Evolutionary conservation across 2,113 vertebrate genomes (phyloP), one percentile per base, ranked within the genome.

Genomic region (Tragelaphus buxtoni): DNA sequence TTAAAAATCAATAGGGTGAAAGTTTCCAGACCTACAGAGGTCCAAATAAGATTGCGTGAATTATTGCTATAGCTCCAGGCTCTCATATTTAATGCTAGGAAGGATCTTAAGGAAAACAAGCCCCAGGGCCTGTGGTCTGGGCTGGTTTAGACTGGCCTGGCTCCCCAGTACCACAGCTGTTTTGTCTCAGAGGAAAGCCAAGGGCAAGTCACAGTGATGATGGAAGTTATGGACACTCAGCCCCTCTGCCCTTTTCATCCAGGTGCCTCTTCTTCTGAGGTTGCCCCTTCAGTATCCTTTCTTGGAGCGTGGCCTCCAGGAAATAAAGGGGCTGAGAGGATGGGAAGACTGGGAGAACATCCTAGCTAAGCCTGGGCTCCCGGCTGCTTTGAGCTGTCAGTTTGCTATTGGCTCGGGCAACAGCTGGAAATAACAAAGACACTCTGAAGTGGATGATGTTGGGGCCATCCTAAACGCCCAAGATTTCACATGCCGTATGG

Each of bases 391-490:
- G 55, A 47, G 30, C 26, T 11, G 2, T 63, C n/a, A 0, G 77
- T 81, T 92, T 96, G 94, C 96, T 93, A 85, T 88, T 96, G 95
- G 94, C 93, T 60, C 18, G 9, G 55, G 47, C 4, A 53, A 97
- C 97, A 98, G 94, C 94, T 98, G 97, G 69, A 95, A 88, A 97
- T 77, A 86, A 69, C 55, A 35, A 65, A 80, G 80, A 42, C 49
- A 61, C 28, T 8, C 65, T 39, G 47, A 56, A 85, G 45, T 5
- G 32, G 60, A 72, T 30, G 61, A 61, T 42, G 55, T 18, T 22
- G 60, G 61, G 91, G 77, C 84, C 77, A 28, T 39, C 49, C 85
- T 94, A 88, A 90, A 81, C 88, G 76, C 97, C 94, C 30, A 10
- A 76, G 45, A 92, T 77, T 85, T 80, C 88, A 22, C 76, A 28